These are phyloP conservation scores for Merops nubicus DNA, from an alignment of 2,113 vertebrate genomes.

Conservation along the genomic window DNA sequence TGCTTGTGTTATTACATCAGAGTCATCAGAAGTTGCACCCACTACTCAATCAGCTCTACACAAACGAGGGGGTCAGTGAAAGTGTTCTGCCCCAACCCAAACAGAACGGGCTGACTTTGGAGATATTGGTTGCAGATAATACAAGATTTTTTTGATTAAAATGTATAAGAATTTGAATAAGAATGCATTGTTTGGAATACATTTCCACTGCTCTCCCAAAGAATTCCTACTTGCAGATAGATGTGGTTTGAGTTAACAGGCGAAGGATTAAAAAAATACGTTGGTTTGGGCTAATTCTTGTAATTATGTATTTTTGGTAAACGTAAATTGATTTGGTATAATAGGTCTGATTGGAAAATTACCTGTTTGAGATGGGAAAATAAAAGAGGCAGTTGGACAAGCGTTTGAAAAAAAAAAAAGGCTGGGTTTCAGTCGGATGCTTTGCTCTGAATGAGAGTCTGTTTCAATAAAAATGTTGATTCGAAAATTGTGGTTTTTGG, in stretches of 20 bases:
- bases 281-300: constrained; percentile 65
- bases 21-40: constrained; percentile 53
- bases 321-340: constrained; percentile 34
- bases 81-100: constrained; percentile 50
- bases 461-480: constrained; percentile 57
- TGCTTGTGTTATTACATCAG: constrained; percentile 32
- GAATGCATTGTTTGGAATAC: constrained; percentile 82
- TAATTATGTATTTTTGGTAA: constrained; percentile 73
- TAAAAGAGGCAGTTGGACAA: constrained; percentile 52
- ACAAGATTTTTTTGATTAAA: constrained; percentile 79
- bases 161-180: constrained; percentile 77
- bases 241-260: constrained; percentile 78
- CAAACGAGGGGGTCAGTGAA: constrained; percentile 16
- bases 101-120: constrained; percentile 62
- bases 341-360: constrained; percentile 74
- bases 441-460: constrained; percentile 29
- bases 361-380: constrained; percentile 52
- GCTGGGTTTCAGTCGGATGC: constrained; percentile 39
- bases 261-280: constrained; percentile 72
- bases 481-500: constrained; percentile 67
- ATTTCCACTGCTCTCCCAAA: constrained; percentile 68
- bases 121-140: constrained; percentile 81
- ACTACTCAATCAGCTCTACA: constrained; percentile 58
- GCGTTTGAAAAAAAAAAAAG: constrained; percentile 23
- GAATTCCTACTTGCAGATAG: constrained; percentile 74